These are phyloP conservation scores for Brachypteracias leptosomus DNA, from an alignment of 2,113 vertebrate species.

Conservation along the genomic window DNA sequence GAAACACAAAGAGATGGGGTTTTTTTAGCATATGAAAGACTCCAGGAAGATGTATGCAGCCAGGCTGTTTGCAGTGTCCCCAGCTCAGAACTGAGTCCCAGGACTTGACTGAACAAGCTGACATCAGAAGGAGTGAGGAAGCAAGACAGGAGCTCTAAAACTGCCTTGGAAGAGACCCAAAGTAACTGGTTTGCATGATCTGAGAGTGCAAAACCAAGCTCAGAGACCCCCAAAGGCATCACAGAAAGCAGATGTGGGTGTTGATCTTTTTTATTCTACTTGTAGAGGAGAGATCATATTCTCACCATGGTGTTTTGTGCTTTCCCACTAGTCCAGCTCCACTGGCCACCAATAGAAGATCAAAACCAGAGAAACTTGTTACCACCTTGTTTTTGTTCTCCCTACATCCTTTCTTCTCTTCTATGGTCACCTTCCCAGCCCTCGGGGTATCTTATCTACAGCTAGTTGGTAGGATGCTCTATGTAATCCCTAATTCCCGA, in stretches of 20 bases:
- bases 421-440: background rate
- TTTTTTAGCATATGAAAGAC: conserved; percentile 48
- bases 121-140: background rate
- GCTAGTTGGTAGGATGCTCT: background rate
- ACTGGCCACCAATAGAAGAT: background rate
- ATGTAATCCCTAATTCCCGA: background rate
- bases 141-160: background rate
- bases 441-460: background rate
- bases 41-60: background rate
- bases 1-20: background rate
- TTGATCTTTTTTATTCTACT: background rate
- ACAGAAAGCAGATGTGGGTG: background rate
- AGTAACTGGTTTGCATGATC: background rate
- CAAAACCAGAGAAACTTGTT: background rate
- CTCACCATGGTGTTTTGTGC: background rate
- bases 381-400: background rate
- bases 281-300: background rate
- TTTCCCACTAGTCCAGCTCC: background rate
- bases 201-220: background rate
- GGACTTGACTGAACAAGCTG: background rate
- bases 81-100: conserved; percentile 1
- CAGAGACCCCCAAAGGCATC: background rate
- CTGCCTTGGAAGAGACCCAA: background rate
- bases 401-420: background rate
- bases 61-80: background rate